phyloP scores from a whole-genome alignment of 2,113 vertebrate genomes.

The Proterorhinus semilunaris region DNA sequence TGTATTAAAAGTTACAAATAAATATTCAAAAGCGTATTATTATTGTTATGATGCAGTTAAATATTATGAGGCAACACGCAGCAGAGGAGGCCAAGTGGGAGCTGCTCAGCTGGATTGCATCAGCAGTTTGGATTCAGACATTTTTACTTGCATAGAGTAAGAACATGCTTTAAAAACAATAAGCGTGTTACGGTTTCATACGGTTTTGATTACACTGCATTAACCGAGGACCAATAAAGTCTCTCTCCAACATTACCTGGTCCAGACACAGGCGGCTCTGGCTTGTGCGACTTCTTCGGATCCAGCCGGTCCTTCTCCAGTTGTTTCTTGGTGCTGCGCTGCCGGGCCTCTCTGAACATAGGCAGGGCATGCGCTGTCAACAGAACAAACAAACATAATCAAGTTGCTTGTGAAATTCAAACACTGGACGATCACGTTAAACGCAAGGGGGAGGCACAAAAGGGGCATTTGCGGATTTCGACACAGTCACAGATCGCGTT shows the following conservation, averaged over 20 bases:
- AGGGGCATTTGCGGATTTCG: constrained; percentile 17
- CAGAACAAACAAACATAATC: constrained; percentile 49
- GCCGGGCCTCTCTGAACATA: constrained; percentile 98
- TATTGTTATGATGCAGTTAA: constrained; percentile 17
- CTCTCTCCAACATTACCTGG: constrained; percentile 80
- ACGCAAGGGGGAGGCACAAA: constrained; percentile 26
- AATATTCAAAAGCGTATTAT: constrained; percentile 16
- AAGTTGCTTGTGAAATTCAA: constrained; percentile 40
- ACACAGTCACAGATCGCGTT: background rate
- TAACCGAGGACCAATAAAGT: background rate
- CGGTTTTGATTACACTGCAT: background rate
- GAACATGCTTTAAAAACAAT: constrained; percentile 12
- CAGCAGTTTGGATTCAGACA: constrained; percentile 42
- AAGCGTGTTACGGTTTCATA: background rate
- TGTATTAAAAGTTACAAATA: constrained; percentile 10
- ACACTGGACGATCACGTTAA: constrained; percentile 30
- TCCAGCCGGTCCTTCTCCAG: constrained; percentile 96
- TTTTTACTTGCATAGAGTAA: constrained; percentile 23
- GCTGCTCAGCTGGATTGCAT: constrained; percentile 46
- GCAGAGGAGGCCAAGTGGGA: constrained; percentile 38
- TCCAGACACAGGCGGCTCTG: constrained; percentile 94
- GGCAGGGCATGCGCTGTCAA: constrained; percentile 90
- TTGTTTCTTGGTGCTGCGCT: constrained; percentile 94
- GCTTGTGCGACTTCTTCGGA: constrained; percentile 94
- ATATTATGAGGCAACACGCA: constrained; percentile 24